These are phyloP conservation scores for Physocephala rufipes DNA, from an alignment of 2,888 invertebrate genomes.

Conservation along the genomic window DNA sequence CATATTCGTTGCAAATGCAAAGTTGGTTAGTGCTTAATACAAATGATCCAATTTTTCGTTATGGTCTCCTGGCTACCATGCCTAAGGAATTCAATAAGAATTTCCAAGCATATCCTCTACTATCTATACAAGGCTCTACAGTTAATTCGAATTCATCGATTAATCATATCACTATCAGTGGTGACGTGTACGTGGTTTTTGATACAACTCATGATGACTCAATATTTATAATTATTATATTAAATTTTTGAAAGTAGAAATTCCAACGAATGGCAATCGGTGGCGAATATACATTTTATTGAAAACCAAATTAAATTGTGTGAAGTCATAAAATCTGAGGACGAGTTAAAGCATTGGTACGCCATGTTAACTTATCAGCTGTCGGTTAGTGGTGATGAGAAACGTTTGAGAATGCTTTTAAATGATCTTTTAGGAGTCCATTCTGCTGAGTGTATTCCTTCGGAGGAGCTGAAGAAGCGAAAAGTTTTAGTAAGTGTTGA, in stretches of 20 bases:
- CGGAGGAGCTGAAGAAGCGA: slow-evolving; percentile 55
- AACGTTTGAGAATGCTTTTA: slow-evolving; percentile 59
- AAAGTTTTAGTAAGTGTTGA: slow-evolving; percentile 70
- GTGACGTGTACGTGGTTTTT: slow-evolving; percentile 50
- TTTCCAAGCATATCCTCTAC: slow-evolving; percentile 59
- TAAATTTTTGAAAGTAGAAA: no score
- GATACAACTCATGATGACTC: background rate
- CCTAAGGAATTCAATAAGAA: slow-evolving; percentile 62
- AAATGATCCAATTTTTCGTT: slow-evolving; percentile 68
- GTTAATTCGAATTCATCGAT: slow-evolving; percentile 56
- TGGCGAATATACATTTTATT: slow-evolving; percentile 62
- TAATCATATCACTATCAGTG: slow-evolving; percentile 48
- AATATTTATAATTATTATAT: slow-evolving; percentile 13
- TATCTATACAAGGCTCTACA: slow-evolving; percentile 59
- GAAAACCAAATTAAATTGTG: slow-evolving; percentile 66
- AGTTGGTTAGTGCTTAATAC: slow-evolving; percentile 73
- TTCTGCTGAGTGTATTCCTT: slow-evolving; percentile 65
- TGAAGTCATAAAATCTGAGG: slow-evolving; percentile 60
- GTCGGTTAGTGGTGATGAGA: slow-evolving; percentile 60
- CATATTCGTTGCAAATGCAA: slow-evolving; percentile 80
- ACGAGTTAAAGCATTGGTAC: slow-evolving; percentile 65
- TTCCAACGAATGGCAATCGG: slow-evolving; percentile 61
- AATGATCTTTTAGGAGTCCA: slow-evolving; percentile 59
- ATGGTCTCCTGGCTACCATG: slow-evolving; percentile 65
- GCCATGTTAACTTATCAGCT: slow-evolving; percentile 63